Evolutionary conservation across 1,140 invertebrate species (phyloP), one percentile per base, ranked within the genome.

Genomic region (Mesaphorura yosii): DNA sequence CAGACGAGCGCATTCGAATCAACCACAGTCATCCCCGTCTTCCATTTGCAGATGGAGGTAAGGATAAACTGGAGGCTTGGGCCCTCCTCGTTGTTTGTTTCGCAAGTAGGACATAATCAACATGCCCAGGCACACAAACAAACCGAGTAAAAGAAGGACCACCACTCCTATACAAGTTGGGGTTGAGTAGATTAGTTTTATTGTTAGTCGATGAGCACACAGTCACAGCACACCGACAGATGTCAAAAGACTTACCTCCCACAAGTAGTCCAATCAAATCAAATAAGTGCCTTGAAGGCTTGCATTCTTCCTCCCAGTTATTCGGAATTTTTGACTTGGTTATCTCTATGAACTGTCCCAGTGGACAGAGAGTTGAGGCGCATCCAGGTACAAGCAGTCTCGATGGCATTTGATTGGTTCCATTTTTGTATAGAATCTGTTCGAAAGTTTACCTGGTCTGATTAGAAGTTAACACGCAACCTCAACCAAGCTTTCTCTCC

Each of bases 331-430:
- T 56, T 51, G 73, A 68, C 59, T 71, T 69, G 15, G 74, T 75
- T 14, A 79, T 31, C 41, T 64, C 59, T 10, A 72, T 59, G 64
- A 83, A 77, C 54, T 75, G 64, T 10, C 72, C 62, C 1, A 83
- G 57, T 3, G 78, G 74, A 61, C 82, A 84, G 15, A 71, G 66
- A 5, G 12, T 28, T 41, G 67, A 51, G 12, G 69, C 67, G 62
- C 81, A 83, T n/a, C 73, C 73, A 15, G 78, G 76, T 51, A 82
- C 65, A 14, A 68, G 69, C 58, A 83, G 39, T 27, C 49, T 14
- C 17, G 55, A 60, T 1, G 61, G 58, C 0, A 59, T 57, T 12
- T 34, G 39, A 14, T 48, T 38, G 14, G 60, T 62, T 15, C 44
- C 45, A 50, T 63, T 63, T 38, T 50, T 40, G 29, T 39, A 55